A percentile compares a stretch with the other conserved stretches of the same genome.
phyloP scores from a whole-genome alignment of 2,797 vertebrate genomes.

The Squalus acanthias region DNA sequence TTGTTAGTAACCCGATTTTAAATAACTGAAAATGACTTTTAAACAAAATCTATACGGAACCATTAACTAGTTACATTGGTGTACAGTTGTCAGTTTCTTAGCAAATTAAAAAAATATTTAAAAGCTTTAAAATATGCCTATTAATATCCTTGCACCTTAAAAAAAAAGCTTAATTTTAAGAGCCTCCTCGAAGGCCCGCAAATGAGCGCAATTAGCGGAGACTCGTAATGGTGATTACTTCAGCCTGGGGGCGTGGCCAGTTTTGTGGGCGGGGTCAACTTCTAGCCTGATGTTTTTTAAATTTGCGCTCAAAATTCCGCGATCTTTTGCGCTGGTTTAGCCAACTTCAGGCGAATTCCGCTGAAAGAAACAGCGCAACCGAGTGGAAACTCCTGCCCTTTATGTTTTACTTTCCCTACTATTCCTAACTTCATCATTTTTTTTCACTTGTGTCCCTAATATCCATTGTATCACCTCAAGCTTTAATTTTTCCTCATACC shows the following conservation, averaged over 20 bases:
- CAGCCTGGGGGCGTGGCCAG: neutral
- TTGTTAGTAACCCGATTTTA: neutral
- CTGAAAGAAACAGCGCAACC: no score
- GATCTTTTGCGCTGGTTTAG: no score
- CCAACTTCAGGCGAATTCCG: no score
- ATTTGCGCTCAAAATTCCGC: no score
- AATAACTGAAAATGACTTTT: neutral
- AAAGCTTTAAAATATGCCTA: neutral
- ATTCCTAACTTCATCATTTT: neutral
- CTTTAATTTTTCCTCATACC: neutral
- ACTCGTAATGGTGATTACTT: neutral
- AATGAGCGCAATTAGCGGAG: no score
- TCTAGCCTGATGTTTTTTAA: neutral
- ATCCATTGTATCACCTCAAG: conserved; percentile 40
- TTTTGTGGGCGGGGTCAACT: neutral
- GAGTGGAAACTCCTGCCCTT: neutral
- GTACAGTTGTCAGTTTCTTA: no score
- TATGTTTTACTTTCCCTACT: neutral
- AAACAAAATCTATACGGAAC: neutral
- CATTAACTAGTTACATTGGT: neutral
- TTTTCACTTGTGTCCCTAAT: neutral
- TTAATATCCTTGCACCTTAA: neutral
- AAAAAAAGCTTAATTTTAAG: neutral
- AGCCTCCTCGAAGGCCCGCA: neutral
- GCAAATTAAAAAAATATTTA: neutral